phyloP scores from a whole-genome alignment of 2,113 vertebrate genomes.

The Amphilophus citrinellus region DNA sequence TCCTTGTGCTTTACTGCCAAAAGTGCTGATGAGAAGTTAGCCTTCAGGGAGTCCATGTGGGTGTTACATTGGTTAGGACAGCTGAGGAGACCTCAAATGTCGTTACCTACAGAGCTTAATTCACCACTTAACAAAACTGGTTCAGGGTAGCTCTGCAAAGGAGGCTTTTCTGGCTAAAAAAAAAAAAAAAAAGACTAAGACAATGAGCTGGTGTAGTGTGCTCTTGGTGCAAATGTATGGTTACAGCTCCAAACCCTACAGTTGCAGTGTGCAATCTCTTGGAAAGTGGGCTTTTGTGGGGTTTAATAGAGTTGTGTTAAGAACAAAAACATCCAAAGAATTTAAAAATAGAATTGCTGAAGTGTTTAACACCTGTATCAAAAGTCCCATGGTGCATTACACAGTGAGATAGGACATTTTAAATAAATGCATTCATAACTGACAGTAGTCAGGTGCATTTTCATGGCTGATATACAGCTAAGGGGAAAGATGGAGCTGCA shows the following conservation, averaged over 20 bases:
- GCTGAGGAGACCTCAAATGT: conserved; percentile 74
- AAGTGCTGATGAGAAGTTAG: conserved; percentile 72
- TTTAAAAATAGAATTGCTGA: background rate
- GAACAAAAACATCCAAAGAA: background rate
- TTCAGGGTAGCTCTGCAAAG: background rate
- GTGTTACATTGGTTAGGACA: conserved; percentile 74
- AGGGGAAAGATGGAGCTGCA: background rate
- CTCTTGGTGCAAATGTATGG: no score
- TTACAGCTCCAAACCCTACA: no score
- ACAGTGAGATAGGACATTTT: no score
- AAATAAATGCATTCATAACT: background rate
- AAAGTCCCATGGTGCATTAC: no score
- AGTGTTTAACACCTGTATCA: no score
- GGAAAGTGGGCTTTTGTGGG: background rate
- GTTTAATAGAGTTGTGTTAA: background rate
- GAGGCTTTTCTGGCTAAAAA: background rate
- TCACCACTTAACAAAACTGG: conserved; percentile 19
- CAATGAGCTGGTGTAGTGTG: background rate
- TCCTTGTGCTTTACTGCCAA: conserved; percentile 73
- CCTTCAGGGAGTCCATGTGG: conserved; percentile 68
- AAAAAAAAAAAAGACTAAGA: no score
- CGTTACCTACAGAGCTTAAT: conserved; percentile 34
- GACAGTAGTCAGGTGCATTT: background rate
- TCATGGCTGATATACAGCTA: background rate
- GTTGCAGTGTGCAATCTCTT: background rate